Evolutionary conservation across 2,888 invertebrate genomes (phyloP), one percentile per base, ranked within the genome.

Genomic region (Branchipolynoe longqiensis): DNA sequence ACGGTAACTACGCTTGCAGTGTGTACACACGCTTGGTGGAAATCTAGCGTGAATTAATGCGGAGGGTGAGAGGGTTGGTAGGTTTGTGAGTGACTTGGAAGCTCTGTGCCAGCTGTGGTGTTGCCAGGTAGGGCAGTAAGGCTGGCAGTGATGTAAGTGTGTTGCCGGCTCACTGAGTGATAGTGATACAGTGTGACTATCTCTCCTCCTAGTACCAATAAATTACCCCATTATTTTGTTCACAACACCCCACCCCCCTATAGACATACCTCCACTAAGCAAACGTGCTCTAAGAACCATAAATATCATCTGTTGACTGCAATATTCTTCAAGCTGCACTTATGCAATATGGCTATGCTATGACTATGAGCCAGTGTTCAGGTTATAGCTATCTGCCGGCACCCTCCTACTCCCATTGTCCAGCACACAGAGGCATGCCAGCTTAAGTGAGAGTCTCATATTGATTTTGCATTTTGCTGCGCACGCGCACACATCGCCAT

Each of bases 81-180:
- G 62, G 28, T 25, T 25, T 62, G 62, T 62, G 62, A 69, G 69
- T 69, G 69, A 69, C 38, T 69, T 69, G 33, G 33, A 31, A 38
- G 12, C 22, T 69, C 22, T 38, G 36, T 69, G 69, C 69, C 69
- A 69, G 38, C 38, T 69, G 69, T 69, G 69, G 36, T 69, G 69
- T 69, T 69, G 69, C 69, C 69, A 69, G 69, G 69, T 69, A 69
- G 69, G 69, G 69, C 69, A 69, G 69, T 38, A 69, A 69, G 69
- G 33, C 69, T 69, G 69, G 69, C 36, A 38, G 36, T 33, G 69
- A 33, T 14, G 69, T 8, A 38, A 36, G 69, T 33, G 33, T n/a
- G 56, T 31, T 31, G 36, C 14, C 6, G 38, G 33, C 38, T 18
- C 33, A 33, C 69, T 38, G 38, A 69, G 36, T 38, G 69, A 4